phyloP scores from a whole-genome alignment of 64 coral and sea anemone genomes.

The Acropora tenuis region DNA sequence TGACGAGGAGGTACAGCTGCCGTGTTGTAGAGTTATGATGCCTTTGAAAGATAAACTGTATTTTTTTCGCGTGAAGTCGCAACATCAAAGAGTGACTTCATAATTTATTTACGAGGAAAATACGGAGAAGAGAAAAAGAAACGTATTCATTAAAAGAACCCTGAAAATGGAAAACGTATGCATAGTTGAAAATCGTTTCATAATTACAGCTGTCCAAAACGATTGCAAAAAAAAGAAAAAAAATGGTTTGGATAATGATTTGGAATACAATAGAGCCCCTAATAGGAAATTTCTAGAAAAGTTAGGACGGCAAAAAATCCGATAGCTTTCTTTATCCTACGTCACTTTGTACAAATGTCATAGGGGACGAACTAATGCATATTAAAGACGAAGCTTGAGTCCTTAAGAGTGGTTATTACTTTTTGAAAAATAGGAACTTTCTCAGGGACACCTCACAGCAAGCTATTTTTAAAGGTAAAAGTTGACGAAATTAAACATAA shows the following conservation, averaged over 20 bases:
- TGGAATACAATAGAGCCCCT: not conserved
- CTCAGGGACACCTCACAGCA: not conserved
- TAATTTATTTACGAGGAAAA: not conserved
- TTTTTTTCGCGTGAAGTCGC: not conserved
- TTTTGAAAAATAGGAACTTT: not conserved
- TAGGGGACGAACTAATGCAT: not conserved
- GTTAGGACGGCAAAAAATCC: no score
- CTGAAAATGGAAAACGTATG: not conserved
- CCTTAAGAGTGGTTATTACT: not conserved
- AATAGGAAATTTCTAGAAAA: not conserved
- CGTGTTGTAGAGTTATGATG: not conserved
- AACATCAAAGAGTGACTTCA: not conserved
- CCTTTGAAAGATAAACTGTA: not conserved
- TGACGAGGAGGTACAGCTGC: not conserved
- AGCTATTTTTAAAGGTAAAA: not conserved
- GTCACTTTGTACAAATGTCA: no score
- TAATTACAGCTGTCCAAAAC: not conserved
- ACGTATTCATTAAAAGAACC: not conserved
- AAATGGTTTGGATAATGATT: no score
- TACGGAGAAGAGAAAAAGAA: not conserved
- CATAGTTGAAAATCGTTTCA: not conserved
- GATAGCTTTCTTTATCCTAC: no score
- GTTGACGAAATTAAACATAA: not conserved
- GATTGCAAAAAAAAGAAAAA: not conserved
- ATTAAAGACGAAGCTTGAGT: not conserved